Evolutionary conservation across 2,797 vertebrate genomes (phyloP).

Genomic region (Catharus ustulatus): DNA sequence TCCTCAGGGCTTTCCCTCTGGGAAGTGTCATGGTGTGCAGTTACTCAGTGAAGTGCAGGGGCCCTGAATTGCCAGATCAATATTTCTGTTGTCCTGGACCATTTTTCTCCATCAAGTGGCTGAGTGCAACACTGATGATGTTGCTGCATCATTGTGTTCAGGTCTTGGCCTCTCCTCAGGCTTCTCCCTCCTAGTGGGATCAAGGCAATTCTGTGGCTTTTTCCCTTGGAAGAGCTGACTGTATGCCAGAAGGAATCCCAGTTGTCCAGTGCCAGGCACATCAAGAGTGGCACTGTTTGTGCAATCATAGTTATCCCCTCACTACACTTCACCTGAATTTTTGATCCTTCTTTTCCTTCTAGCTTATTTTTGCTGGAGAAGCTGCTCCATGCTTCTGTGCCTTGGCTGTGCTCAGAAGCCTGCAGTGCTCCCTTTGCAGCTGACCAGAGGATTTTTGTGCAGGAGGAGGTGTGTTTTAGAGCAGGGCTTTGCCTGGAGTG

Average conservation of each 20-base stretch:
- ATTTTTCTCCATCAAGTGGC: not conserved
- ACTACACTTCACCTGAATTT: not conserved
- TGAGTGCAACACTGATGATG: not conserved
- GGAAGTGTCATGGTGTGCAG: not conserved
- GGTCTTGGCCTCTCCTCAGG: not conserved
- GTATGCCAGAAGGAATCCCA: not conserved
- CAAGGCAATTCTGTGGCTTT: not conserved
- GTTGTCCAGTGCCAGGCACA: not conserved
- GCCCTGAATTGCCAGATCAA: not conserved
- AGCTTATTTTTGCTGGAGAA: not conserved
- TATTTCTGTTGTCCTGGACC: not conserved
- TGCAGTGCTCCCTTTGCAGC: not conserved
- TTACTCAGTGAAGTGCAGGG: not conserved
- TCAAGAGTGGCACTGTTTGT: not conserved
- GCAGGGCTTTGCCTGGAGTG: not conserved
- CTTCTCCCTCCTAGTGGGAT: not conserved
- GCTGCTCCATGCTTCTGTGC: accelerated
- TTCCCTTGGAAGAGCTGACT: not conserved
- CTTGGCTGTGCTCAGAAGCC: not conserved
- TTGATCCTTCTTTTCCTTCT: not conserved
- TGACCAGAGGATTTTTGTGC: not conserved
- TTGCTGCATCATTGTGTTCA: not conserved
- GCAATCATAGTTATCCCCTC: not conserved
- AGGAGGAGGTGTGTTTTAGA: not conserved
- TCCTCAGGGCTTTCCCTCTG: not conserved